phyloP scores from a whole-genome alignment of 92 coral and sea anemone genomes.

The Paragorgia papillata region DNA sequence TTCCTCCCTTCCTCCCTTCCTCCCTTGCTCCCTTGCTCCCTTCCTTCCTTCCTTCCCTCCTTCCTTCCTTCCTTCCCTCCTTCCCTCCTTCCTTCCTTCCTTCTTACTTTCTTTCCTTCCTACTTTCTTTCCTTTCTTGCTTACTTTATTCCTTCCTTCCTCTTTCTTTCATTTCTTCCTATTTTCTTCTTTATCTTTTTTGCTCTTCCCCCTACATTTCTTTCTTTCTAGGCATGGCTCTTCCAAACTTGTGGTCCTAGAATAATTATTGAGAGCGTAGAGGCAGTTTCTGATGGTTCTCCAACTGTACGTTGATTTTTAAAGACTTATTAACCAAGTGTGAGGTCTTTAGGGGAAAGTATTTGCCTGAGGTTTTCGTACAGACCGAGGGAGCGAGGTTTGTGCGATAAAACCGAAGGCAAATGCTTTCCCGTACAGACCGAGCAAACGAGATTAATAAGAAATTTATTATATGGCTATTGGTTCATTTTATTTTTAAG shows the following conservation, averaged over 20 bases:
- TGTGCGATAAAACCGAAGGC: no score
- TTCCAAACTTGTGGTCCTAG: conserved; percentile 10
- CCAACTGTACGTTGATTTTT: conserved; percentile 26
- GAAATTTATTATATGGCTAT: no score
- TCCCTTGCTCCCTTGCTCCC: not conserved
- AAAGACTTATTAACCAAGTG: no score
- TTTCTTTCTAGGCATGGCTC: conserved; percentile 8
- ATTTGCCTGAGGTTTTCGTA: no score
- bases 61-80: not conserved
- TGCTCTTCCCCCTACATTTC: no score
- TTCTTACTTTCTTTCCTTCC: not conserved
- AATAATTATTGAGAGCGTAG: not conserved
- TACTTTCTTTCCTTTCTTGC: not conserved
- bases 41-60: not conserved
- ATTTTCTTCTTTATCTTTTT: no score
- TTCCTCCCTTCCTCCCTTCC: not conserved
- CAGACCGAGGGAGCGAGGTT: no score
- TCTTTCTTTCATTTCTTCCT: not conserved
- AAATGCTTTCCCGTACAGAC: no score
- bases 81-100: not conserved
- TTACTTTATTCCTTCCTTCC: not conserved
- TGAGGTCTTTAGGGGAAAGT: no score
- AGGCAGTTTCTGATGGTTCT: not conserved
- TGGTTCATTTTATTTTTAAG: no score
- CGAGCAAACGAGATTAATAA: no score